A percentile compares a stretch with the other conserved stretches of the same genome.
Conservation (phyloP, 2,888 invertebrate species). For the Stomorhina lunata region DNA sequence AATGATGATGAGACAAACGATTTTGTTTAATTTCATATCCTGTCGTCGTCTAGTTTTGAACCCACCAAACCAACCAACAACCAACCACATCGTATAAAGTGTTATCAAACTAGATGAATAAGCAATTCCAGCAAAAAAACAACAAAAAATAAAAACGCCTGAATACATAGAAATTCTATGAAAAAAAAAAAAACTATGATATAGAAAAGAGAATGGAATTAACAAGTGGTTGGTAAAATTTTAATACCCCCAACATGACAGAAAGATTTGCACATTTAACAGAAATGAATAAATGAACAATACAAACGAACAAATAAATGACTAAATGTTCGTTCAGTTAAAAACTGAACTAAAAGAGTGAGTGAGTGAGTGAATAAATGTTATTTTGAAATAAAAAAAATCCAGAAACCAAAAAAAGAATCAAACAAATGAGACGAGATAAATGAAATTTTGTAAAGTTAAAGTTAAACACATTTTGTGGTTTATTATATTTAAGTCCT, state of each 20-base stretch:
- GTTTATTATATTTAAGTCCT: slow-evolving; percentile 41
- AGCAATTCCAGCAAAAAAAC: too few relatives aligned
- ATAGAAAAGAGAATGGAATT: slow-evolving; percentile 35
- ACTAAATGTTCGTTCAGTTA: background rate
- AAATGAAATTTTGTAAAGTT: slow-evolving; percentile 56
- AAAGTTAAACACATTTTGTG: slow-evolving; percentile 60
- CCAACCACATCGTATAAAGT: background rate
- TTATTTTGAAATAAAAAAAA: background rate
- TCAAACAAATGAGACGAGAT: slow-evolving; percentile 40
- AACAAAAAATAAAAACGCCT: too few relatives aligned
- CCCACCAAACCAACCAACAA: too few relatives aligned
- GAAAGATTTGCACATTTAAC: slow-evolving; percentile 60
- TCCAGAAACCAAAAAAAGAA: background rate
- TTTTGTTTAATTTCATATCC: slow-evolving; percentile 59
- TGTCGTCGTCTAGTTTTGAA: slow-evolving; percentile 34
- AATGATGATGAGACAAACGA: slow-evolving; percentile 39
- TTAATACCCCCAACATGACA: slow-evolving; percentile 61
- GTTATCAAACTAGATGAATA: slow-evolving; percentile 46
- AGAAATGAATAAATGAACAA: slow-evolving; percentile 38
- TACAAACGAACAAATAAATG: slow-evolving; percentile 22
- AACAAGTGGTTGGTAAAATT: slow-evolving; percentile 61
- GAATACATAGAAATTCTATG: background rate
- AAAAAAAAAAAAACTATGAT: slow-evolving; percentile 4
- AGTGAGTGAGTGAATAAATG: background rate
- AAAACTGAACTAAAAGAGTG: background rate